phyloP scores from a whole-genome alignment of 2,888 invertebrate species.

The Nymphalis polychloros region DNA sequence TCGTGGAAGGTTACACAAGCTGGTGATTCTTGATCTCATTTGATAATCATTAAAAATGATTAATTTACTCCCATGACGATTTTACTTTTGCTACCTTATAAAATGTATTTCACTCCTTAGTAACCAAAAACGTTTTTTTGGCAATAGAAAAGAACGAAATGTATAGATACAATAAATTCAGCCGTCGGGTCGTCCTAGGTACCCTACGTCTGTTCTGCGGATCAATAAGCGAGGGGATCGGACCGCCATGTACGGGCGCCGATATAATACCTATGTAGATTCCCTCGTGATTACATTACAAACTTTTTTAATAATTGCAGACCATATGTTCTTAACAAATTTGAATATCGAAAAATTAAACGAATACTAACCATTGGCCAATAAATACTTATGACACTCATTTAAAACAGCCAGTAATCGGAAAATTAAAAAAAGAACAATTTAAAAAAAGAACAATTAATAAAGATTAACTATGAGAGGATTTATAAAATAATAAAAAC shows the following conservation, averaged over 20 bases:
- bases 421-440: background rate
- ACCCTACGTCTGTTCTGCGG: constrained; percentile 54
- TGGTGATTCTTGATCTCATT: too few species aligned
- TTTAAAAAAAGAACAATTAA: background rate
- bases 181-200: constrained; percentile 49
- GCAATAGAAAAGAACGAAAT: constrained; percentile 17
- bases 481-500: constrained; percentile 5
- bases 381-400: background rate
- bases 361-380: too few species aligned
- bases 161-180: constrained; percentile 26
- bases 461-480: background rate
- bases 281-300: constrained; percentile 5
- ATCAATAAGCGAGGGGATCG: constrained; percentile 65
- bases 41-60: too few species aligned
- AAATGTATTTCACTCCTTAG: background rate
- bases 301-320: constrained; percentile 3
- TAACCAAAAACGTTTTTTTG: background rate
- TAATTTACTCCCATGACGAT: too few species aligned
- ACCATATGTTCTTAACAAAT: too few species aligned
- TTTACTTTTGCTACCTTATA: too few species aligned
- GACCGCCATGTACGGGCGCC: constrained; percentile 46
- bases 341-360: too few species aligned
- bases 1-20: too few species aligned
- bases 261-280: constrained; percentile 46
- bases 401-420: background rate